Evolutionary conservation across 2,888 invertebrate genomes (phyloP).

Genomic region (Caenorhabditis sp.): DNA sequence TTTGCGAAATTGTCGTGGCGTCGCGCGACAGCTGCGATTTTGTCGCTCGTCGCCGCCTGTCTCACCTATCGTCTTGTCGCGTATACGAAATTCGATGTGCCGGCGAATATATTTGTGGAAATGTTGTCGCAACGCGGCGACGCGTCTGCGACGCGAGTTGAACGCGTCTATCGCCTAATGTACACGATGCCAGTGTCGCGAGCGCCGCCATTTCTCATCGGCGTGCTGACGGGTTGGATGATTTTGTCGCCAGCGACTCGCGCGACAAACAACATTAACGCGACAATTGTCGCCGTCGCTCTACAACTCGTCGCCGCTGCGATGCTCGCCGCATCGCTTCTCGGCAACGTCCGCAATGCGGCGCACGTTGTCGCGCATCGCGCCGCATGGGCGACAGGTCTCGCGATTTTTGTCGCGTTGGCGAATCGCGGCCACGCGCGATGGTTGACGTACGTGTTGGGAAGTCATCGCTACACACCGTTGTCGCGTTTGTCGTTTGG

Average conservation of each 20-base stretch:
- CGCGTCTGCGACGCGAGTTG: constrained; percentile 3
- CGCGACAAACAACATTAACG: background rate
- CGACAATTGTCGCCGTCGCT: background rate
- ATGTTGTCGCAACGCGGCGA: constrained; percentile 39
- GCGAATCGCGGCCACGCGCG: background rate
- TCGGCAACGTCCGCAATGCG: background rate
- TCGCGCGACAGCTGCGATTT: no score
- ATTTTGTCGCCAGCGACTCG: background rate
- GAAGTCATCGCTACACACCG: background rate
- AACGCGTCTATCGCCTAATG: constrained; percentile 26
- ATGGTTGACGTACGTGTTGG: background rate
- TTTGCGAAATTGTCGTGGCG: constrained; percentile 18
- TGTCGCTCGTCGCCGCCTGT: constrained; percentile 2
- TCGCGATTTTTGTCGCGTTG: background rate
- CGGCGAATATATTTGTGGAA: constrained; percentile 40
- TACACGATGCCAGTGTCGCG: constrained; percentile 43
- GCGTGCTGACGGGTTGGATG: constrained; percentile 9
- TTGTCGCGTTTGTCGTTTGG: background rate
- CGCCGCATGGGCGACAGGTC: background rate
- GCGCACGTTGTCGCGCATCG: background rate
- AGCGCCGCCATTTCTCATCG: constrained; percentile 46
- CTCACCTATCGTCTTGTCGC: constrained; percentile 25
- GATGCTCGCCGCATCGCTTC: background rate
- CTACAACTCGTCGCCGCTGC: background rate
- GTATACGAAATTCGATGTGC: constrained; percentile 18